Evolutionary conservation across 1,140 invertebrate genomes (phyloP).

Genomic region (Dendroctonus valens): DNA sequence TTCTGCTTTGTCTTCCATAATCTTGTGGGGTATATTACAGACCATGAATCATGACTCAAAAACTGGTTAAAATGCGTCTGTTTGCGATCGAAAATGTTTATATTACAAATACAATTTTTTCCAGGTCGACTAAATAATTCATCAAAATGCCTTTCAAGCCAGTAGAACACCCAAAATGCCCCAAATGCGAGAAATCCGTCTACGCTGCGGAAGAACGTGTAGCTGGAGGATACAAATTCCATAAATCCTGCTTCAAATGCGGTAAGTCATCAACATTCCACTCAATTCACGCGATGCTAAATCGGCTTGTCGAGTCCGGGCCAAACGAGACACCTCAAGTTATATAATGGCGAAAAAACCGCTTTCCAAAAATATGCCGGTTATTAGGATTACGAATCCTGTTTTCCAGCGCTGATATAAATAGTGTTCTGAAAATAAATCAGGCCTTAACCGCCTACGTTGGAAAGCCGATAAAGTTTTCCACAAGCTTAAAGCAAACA

Average conservation of each 20-base stretch:
- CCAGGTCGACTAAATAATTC: constrained; percentile 57
- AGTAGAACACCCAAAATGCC: constrained; percentile 94
- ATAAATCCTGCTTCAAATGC: constrained; percentile 99
- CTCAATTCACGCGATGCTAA: constrained; percentile 6
- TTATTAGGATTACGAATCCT: neutral
- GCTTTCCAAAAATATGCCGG: constrained; percentile 14
- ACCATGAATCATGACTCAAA: too few species aligned
- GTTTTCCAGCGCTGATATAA: neutral
- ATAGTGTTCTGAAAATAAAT: constrained; percentile 19
- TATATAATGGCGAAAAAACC: neutral
- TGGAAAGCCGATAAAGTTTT: too few species aligned
- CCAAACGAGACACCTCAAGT: neutral
- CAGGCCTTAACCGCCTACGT: constrained; percentile 5
- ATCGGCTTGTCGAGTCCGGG: neutral
- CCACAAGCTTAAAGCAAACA: too few species aligned
- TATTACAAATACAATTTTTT: constrained; percentile 44
- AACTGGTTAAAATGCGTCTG: too few species aligned
- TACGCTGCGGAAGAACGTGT: constrained; percentile 98
- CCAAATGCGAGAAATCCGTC: constrained; percentile 96
- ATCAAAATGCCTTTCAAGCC: constrained; percentile 96
- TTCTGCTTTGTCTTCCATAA: too few species aligned
- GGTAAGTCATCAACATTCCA: constrained; percentile 66
- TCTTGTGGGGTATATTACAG: too few species aligned
- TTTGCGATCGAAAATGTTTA: neutral
- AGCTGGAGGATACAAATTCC: constrained; percentile 96